A percentile compares a stretch with the other conserved stretches of the same genome.
Conservation (phyloP, 1,140 invertebrate species). For the Drosophila persimilis region DNA sequence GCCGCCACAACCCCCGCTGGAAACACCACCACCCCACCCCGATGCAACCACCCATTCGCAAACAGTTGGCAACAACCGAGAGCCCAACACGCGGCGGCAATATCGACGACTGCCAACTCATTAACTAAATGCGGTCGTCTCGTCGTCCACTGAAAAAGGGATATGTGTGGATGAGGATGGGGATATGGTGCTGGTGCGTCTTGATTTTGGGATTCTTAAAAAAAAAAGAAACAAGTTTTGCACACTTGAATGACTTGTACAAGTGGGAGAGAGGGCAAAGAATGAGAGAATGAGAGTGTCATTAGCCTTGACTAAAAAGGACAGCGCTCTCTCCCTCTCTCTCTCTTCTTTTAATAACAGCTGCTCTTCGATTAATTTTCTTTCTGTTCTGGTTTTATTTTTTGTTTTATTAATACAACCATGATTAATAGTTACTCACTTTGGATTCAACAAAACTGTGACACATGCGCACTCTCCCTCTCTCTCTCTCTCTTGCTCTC, state of each 20-base stretch:
- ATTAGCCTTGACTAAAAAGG: constrained; percentile 23
- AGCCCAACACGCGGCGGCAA: background rate
- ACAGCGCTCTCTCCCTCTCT: background rate
- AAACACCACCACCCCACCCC: no score
- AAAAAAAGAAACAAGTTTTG: constrained; percentile 61
- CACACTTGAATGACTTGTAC: constrained; percentile 31
- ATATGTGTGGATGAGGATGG: background rate
- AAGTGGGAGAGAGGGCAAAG: constrained; percentile 1
- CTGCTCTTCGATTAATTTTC: constrained; percentile 31
- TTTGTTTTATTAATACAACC: constrained; percentile 6
- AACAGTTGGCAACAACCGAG: constrained; percentile 56
- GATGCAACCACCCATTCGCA: constrained; percentile 50
- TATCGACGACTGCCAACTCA: constrained; percentile 58
- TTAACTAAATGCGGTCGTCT: constrained; percentile 55
- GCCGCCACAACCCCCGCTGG: no score
- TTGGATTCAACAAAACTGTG: constrained; percentile 26
- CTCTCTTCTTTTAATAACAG: constrained; percentile 8
- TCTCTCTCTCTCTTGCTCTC: no score
- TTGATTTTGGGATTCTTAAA: constrained; percentile 24
- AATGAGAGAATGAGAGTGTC: constrained; percentile 1
- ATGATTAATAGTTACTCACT: constrained; percentile 50
- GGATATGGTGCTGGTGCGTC: background rate
- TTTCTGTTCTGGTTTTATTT: no score
- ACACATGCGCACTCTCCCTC: constrained; percentile 42
- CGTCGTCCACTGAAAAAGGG: constrained; percentile 1